These are phyloP conservation scores for Cephus rjabovi DNA, from an alignment of 2,888 invertebrate genomes.

Conservation along the genomic window DNA sequence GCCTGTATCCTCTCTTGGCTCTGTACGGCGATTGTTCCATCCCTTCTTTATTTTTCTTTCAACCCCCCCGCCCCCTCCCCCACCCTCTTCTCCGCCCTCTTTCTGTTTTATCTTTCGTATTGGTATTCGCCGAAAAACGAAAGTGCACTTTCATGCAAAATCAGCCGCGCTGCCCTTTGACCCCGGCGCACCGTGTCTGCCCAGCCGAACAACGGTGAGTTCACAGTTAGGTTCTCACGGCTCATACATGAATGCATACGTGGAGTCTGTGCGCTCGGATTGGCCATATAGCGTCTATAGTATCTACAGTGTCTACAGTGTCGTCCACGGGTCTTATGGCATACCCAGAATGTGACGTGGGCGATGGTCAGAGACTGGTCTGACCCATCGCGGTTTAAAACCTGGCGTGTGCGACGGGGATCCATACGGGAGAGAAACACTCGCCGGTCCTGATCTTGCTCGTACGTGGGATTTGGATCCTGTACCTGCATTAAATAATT, in stretches of 20 bases:
- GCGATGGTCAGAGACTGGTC: constrained; percentile 22
- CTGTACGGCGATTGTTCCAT: constrained; percentile 5
- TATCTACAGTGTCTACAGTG: too few relatives aligned
- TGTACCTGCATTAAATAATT: too few relatives aligned
- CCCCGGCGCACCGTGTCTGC: constrained; percentile 32
- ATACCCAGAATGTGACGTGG: constrained; percentile 27
- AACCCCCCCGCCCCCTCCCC: not conserved
- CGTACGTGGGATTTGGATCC: too few relatives aligned
- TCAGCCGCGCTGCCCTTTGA: constrained; percentile 55
- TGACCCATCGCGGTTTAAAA: constrained; percentile 2
- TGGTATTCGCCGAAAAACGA: constrained; percentile 33
- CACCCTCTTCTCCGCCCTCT: not conserved
- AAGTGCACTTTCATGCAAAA: constrained; percentile 47
- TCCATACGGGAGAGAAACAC: too few relatives aligned
- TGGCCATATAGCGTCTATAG: not conserved
- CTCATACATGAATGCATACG: constrained; percentile 55
- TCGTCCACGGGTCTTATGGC: too few relatives aligned
- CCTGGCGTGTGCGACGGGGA: too few relatives aligned
- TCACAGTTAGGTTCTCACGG: constrained; percentile 65
- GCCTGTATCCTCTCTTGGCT: not conserved
- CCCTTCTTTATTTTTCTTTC: constrained; percentile 23
- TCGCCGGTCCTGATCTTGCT: too few relatives aligned
- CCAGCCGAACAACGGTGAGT: constrained; percentile 50
- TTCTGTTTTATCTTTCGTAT: constrained; percentile 22
- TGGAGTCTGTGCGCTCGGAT: constrained; percentile 23